Percentiles rank a stretch among this genome's conserved stretches.
Evolutionary conservation across 92 coral and sea anemone genomes (phyloP).

Genomic region (Pocillopora meandrina): DNA sequence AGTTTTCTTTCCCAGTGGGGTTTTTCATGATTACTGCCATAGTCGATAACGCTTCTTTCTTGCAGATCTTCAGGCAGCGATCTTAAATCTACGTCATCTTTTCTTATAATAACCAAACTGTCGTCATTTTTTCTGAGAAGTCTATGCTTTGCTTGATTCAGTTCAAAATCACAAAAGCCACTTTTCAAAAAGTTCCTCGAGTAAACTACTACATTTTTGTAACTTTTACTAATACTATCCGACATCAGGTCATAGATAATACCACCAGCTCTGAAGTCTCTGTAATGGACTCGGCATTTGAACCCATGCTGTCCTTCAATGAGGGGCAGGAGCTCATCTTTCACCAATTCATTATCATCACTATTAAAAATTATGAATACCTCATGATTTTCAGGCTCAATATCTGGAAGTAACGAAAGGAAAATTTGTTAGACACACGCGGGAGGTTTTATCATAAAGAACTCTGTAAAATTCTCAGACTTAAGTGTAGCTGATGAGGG

Average conservation of each 20-base stretch:
- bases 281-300: constrained; percentile 35
- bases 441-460: too few relatives aligned
- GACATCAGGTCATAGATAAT: constrained; percentile 22
- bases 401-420: too few relatives aligned
- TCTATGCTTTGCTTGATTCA: constrained; percentile 14
- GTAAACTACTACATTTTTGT: constrained; percentile 23
- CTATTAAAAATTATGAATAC: constrained; percentile 25
- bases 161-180: constrained; percentile 12
- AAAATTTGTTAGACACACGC: too few relatives aligned
- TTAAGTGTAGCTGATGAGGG: too few relatives aligned
- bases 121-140: constrained; percentile 2
- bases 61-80: constrained; percentile 5
- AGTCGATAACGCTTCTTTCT: constrained; percentile 20
- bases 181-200: constrained; percentile 29
- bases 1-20: constrained; percentile 21
- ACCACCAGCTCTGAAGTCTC: constrained; percentile 25
- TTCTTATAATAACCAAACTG: constrained; percentile 16
- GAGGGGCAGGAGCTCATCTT: background rate
- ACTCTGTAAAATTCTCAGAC: too few relatives aligned
- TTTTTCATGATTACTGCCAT: background rate
- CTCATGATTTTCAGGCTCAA: background rate
- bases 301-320: constrained; percentile 17
- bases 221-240: constrained; percentile 12
- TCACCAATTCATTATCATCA: background rate
- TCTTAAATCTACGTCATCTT: background rate